phyloP scores from a whole-genome alignment of 2,113 vertebrate species.

The Desmodus rotundus region DNA sequence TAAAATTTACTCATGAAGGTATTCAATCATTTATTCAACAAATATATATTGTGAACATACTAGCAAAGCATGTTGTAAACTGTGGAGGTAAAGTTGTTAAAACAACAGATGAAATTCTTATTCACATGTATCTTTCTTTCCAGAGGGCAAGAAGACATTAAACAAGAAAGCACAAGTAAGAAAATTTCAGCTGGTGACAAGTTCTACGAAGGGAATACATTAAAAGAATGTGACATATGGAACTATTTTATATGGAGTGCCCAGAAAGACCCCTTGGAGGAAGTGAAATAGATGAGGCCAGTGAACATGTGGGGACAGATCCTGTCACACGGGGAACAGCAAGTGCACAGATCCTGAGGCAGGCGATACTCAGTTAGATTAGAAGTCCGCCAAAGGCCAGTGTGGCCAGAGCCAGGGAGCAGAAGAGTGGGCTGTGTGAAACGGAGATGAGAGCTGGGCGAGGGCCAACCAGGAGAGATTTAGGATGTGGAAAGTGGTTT shows the following conservation, averaged over 20 bases:
- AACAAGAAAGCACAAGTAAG: not conserved
- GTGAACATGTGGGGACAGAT: not conserved
- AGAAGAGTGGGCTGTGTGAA: not conserved
- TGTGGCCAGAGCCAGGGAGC: not conserved
- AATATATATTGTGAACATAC: not conserved
- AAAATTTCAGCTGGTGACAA: not conserved
- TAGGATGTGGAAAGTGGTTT: not conserved
- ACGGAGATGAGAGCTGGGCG: not conserved
- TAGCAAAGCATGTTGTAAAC: not conserved
- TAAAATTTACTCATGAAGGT: conserved; percentile 1
- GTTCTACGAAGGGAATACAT: not conserved
- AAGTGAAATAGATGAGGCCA: not conserved
- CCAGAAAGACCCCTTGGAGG: not conserved
- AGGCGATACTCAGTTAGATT: too few relatives aligned
- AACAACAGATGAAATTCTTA: not conserved
- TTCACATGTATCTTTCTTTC: not conserved
- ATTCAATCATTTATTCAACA: not conserved
- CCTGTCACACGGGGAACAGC: fast-evolving
- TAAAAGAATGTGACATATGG: not conserved
- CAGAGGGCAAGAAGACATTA: not conserved
- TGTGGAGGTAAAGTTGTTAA: not conserved
- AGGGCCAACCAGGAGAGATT: not conserved
- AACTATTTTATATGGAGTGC: not conserved
- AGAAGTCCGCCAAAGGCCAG: not conserved
- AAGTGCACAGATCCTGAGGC: not conserved